These are phyloP conservation scores for Drosophila pseudoananassae DNA, from an alignment of 1,140 invertebrate species.

Conservation along the genomic window DNA sequence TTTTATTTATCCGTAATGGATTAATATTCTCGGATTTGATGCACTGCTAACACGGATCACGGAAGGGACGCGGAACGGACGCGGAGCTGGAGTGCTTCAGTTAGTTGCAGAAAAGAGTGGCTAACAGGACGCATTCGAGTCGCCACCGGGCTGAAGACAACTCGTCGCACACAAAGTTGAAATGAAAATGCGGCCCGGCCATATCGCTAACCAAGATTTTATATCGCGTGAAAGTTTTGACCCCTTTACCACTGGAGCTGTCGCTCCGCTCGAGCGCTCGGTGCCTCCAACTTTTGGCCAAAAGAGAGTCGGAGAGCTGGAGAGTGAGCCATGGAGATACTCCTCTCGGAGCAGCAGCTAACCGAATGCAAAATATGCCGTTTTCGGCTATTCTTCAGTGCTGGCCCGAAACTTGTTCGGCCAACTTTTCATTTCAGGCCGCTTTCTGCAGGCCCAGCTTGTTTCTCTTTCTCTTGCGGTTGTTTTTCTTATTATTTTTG, in stretches of 20 bases:
- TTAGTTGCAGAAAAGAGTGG: slow-evolving; percentile 1
- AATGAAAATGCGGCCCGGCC: slow-evolving; percentile 81
- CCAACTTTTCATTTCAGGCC: slow-evolving; percentile 76
- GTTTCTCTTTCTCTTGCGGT: slow-evolving; percentile 46
- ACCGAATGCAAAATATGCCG: slow-evolving; percentile 72
- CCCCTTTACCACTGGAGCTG: slow-evolving; percentile 73
- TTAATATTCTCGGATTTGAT: slow-evolving; percentile 10
- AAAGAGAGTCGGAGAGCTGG: slow-evolving; percentile 20
- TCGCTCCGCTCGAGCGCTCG: slow-evolving; percentile 59
- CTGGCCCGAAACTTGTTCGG: slow-evolving; percentile 7
- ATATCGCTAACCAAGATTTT: slow-evolving; percentile 82
- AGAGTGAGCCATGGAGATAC: slow-evolving; percentile 23
- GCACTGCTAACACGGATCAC: slow-evolving; percentile 30
- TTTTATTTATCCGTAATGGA: slow-evolving; percentile 6
- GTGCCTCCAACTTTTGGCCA: slow-evolving; percentile 16
- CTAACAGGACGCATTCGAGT: slow-evolving; percentile 45
- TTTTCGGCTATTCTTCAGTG: slow-evolving; percentile 60
- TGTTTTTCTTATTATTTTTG: slow-evolving; percentile 11
- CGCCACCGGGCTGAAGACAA: slow-evolving; percentile 41
- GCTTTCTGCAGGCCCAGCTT: slow-evolving; percentile 66
- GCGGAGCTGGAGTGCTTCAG: slow-evolving; percentile 5
- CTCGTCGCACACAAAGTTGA: slow-evolving; percentile 76
- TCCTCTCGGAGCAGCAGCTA: slow-evolving; percentile 9
- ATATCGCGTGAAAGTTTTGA: slow-evolving; percentile 84
- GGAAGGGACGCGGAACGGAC: slow-evolving; percentile 28